Percentiles rank a stretch among this genome's conserved stretches.
These are phyloP conservation scores for Istiophorus platypterus DNA, from an alignment of 2,113 vertebrate species.

Conservation along the genomic window DNA sequence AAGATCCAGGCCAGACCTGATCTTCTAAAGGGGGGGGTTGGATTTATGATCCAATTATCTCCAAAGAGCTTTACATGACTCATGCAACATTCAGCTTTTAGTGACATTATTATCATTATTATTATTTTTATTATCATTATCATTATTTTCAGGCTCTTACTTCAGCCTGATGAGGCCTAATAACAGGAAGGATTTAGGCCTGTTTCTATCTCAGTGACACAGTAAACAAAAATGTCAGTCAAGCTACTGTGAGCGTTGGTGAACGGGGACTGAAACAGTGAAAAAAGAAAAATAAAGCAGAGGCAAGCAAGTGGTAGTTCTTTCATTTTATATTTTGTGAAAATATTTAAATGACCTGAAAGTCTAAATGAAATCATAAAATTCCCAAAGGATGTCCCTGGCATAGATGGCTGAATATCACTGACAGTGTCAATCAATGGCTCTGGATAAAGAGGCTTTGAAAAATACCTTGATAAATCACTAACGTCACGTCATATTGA, in stretches of 20 bases:
- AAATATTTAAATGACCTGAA: too few species aligned
- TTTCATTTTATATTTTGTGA: background rate
- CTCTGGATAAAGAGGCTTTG: background rate
- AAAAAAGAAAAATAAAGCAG: background rate
- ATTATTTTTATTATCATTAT: too few species aligned
- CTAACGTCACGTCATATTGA: too few species aligned
- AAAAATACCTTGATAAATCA: background rate
- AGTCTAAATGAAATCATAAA: too few species aligned
- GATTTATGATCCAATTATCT: conserved; percentile 25
- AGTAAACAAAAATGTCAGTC: conserved; percentile 18
- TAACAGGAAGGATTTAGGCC: conserved; percentile 25
- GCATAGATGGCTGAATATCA: too few species aligned
- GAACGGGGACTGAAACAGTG: background rate
- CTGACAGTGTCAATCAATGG: too few species aligned
- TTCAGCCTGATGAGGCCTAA: conserved; percentile 6
- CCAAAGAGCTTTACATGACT: conserved; percentile 22
- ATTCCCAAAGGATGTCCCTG: too few species aligned
- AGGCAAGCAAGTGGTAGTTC: background rate
- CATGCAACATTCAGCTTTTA: conserved; percentile 40
- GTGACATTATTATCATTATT: too few species aligned
- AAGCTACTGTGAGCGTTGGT: background rate
- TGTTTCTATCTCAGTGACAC: background rate
- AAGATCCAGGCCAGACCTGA: background rate
- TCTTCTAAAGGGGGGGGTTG: background rate
- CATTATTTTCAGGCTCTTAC: conserved; percentile 3